Percentiles rank a stretch among this genome's conserved stretches.
phyloP scores from a whole-genome alignment of 2,888 invertebrate species.

The Pecten maximus region DNA sequence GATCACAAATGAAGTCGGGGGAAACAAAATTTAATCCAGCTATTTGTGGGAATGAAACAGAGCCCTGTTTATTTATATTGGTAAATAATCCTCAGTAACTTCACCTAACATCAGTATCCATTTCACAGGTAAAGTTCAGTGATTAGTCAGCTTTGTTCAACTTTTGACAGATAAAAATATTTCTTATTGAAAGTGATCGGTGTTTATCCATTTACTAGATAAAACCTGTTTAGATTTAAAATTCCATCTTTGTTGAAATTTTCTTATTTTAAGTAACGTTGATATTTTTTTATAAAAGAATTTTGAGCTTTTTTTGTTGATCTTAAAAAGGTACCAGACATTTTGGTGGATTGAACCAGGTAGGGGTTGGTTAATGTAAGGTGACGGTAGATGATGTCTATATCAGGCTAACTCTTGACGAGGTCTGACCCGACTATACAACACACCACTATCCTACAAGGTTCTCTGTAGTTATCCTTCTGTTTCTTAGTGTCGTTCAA shows the following conservation, averaged over 20 bases:
- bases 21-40: conserved; percentile 26
- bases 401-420: background rate
- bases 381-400: background rate
- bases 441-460: background rate
- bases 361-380: background rate
- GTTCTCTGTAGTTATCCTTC: conserved; percentile 16
- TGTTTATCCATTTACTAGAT: background rate
- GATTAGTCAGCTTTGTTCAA: background rate
- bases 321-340: background rate
- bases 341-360: background rate
- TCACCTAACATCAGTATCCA: background rate
- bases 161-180: background rate
- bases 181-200: background rate
- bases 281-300: background rate
- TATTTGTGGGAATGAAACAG: conserved; percentile 29
- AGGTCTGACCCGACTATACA: conserved; percentile 12
- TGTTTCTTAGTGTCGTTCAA: conserved; percentile 35
- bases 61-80: background rate
- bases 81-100: background rate
- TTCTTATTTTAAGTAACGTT: background rate
- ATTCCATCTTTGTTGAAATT: background rate
- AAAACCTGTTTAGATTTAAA: background rate
- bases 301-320: background rate
- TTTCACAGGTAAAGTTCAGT: background rate
- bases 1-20: conserved; percentile 30